Percentiles rank a stretch among this genome's conserved stretches.
phyloP scores from a whole-genome alignment of 1,140 invertebrate species.

The Drosophila parabipectinata region DNA sequence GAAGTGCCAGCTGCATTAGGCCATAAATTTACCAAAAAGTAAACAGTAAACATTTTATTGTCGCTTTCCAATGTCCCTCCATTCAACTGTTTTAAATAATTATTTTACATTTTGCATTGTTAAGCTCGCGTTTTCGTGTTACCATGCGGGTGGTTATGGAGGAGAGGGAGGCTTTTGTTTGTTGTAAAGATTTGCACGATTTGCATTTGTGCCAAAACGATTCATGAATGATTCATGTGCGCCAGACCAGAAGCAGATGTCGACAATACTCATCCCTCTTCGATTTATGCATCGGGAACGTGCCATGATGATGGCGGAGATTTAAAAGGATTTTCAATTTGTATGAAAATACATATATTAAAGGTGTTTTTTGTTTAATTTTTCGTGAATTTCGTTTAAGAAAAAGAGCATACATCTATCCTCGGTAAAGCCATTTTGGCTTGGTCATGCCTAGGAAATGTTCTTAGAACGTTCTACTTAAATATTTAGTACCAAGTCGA shows the following conservation, averaged over 20 bases:
- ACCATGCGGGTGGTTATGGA: slow-evolving; percentile 29
- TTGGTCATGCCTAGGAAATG: background rate
- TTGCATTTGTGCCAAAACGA: slow-evolving; percentile 77
- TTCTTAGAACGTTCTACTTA: slow-evolving; percentile 20
- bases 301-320: slow-evolving; percentile 26
- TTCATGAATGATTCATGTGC: slow-evolving; percentile 79
- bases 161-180: slow-evolving; percentile 53
- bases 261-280: slow-evolving; percentile 63
- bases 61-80: slow-evolving; percentile 31
- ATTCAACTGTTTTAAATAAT: slow-evolving; percentile 67
- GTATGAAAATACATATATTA: slow-evolving; percentile 6
- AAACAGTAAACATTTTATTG: slow-evolving; percentile 78
- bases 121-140: slow-evolving; percentile 58
- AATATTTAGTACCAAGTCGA: slow-evolving; percentile 51
- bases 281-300: slow-evolving; percentile 56
- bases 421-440: background rate
- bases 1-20: slow-evolving; percentile 65
- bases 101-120: slow-evolving; percentile 81
- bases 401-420: background rate
- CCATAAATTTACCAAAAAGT: slow-evolving; percentile 73
- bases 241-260: slow-evolving; percentile 63
- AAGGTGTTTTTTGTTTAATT: background rate
- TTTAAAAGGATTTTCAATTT: slow-evolving; percentile 33
- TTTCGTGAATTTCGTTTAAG: background rate
- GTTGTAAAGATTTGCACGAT: slow-evolving; percentile 76